phyloP scores from a whole-genome alignment of 2,113 vertebrate genomes.

The Phodopus roborovskii region DNA sequence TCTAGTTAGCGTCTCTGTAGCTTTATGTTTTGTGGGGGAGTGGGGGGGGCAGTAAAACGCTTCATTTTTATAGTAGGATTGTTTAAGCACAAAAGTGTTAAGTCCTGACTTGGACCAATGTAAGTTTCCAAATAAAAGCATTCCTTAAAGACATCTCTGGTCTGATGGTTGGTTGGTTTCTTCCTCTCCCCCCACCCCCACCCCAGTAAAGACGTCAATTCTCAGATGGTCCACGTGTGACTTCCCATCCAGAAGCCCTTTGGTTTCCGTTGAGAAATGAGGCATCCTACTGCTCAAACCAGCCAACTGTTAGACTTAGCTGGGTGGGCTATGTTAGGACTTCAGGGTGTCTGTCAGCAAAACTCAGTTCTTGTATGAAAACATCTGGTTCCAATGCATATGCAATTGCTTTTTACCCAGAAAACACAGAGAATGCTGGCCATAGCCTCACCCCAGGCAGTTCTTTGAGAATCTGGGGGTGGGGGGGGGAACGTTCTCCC shows the following conservation, averaged over 20 bases:
- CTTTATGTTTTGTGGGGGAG: slow-evolving; percentile 87
- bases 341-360: slow-evolving; percentile 81
- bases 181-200: neutral
- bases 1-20: slow-evolving; percentile 88
- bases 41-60: slow-evolving; percentile 81
- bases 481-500: slow-evolving; percentile 74
- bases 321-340: slow-evolving; percentile 80
- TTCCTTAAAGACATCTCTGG: slow-evolving; percentile 86
- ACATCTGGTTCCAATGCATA: slow-evolving; percentile 76
- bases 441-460: slow-evolving; percentile 68
- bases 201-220: slow-evolving; percentile 83
- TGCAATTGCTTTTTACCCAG: slow-evolving; percentile 68
- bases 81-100: slow-evolving; percentile 87
- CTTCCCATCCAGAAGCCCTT: slow-evolving; percentile 77
- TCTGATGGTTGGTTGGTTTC: slow-evolving; percentile 55
- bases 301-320: slow-evolving; percentile 81
- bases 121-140: slow-evolving; percentile 89
- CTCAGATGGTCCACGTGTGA: slow-evolving; percentile 82
- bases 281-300: slow-evolving; percentile 82
- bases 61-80: slow-evolving; percentile 88
- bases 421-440: slow-evolving; percentile 77
- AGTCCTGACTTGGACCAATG: slow-evolving; percentile 89
- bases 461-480: slow-evolving; percentile 81
- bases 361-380: slow-evolving; percentile 74
- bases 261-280: slow-evolving; percentile 78